A percentile compares a stretch with the other conserved stretches of the same genome.
Conservation (phyloP, 23 tunicate species). For the Styela clava region DNA sequence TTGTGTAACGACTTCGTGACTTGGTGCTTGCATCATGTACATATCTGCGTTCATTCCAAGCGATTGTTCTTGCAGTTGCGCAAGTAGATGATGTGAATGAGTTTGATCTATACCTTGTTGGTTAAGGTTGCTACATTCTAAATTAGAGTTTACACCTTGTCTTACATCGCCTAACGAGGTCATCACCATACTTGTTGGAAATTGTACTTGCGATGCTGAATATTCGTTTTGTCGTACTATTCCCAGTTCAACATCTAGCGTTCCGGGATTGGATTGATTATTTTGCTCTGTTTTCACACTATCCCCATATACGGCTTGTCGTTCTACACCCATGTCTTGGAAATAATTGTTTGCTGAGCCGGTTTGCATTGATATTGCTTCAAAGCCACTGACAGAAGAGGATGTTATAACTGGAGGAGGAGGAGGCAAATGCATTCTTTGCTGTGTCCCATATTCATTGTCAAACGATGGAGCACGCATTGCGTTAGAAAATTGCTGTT, state of each 20-base stretch:
- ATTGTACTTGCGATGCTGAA: background rate
- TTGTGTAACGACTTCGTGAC: background rate
- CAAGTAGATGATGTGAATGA: constrained; percentile 9
- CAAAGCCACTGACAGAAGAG: background rate
- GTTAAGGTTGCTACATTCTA: background rate
- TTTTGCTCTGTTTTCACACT: background rate
- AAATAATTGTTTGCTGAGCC: background rate
- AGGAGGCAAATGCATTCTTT: background rate
- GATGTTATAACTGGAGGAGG: constrained; percentile 20
- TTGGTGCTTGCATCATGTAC: constrained; percentile 10
- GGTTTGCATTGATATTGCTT: background rate
- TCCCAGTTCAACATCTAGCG: background rate
- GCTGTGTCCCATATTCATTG: background rate
- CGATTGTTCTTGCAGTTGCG: constrained; percentile 13
- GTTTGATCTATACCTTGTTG: background rate
- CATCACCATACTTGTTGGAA: background rate
- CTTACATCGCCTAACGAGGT: background rate
- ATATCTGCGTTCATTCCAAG: background rate
- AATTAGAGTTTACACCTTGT: background rate
- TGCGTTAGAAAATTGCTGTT: background rate
- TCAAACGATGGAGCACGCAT: background rate
- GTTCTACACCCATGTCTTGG: background rate
- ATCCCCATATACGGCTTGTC: background rate
- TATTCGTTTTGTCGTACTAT: constrained; percentile 5
- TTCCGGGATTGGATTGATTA: background rate